These are phyloP conservation scores for Hirtodrosophila alboralis DNA, from an alignment of 2,888 invertebrate species.

Conservation along the genomic window DNA sequence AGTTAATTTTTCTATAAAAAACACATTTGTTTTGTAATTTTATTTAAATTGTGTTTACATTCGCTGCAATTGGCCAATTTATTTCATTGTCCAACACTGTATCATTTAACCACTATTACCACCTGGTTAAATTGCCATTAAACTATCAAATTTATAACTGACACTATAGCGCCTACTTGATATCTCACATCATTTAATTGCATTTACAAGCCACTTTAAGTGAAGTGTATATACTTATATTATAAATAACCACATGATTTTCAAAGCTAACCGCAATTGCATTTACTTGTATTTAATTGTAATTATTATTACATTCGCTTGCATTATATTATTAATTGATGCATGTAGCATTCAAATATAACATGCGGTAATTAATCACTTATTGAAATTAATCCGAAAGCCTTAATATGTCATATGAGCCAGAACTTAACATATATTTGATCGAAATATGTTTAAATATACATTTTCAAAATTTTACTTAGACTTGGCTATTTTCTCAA, in stretches of 20 bases:
- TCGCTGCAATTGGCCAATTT: no score
- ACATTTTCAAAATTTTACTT: conserved; percentile 32
- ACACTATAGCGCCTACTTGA: conserved; percentile 3
- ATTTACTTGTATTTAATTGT: conserved; percentile 13
- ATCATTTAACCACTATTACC: no score
- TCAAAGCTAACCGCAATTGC: conserved; percentile 55
- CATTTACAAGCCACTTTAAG: conserved; percentile 55
- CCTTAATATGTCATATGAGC: not conserved
- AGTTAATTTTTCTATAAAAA: no score
- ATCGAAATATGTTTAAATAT: conserved; percentile 35
- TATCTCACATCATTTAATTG: conserved; percentile 58
- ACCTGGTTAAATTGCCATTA: no score
- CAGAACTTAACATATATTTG: conserved; percentile 12
- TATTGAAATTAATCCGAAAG: conserved; percentile 20
- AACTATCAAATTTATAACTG: no score
- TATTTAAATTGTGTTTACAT: no score
- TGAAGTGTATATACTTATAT: conserved; percentile 2
- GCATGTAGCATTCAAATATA: conserved; percentile 15
- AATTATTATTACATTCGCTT: conserved; percentile 10
- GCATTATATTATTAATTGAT: no score
- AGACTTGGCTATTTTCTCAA: conserved; percentile 21
- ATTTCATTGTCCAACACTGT: no score
- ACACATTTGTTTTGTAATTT: no score
- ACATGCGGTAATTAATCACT: conserved; percentile 26
- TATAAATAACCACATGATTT: not conserved